A percentile compares a stretch with the other conserved stretches of the same genome.
Conservation (phyloP, 1,140 invertebrate species). For the Globodera rostochiensis region DNA sequence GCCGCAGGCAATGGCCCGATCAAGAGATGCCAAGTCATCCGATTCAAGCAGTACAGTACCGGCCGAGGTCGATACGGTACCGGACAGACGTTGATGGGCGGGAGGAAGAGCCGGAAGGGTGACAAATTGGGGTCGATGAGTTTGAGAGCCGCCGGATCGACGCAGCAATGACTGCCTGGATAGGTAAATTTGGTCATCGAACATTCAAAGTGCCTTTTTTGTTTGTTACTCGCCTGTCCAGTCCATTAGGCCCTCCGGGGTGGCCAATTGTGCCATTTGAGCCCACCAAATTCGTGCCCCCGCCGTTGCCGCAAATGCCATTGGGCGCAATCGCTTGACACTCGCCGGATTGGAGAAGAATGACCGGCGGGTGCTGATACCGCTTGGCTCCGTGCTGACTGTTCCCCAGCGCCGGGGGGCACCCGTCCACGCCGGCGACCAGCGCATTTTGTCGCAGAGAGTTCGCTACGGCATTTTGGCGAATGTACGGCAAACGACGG, state of each 20-base stretch:
- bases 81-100: slow-evolving; percentile 20
- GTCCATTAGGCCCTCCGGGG: neutral
- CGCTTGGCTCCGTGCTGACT: neutral
- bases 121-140: neutral
- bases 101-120: neutral
- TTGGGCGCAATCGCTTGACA: slow-evolving; percentile 3
- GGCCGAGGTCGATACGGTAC: slow-evolving; percentile 22
- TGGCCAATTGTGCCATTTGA: neutral
- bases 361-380: neutral
- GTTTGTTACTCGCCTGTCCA: neutral
- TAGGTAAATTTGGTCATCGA: neutral
- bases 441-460: neutral
- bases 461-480: slow-evolving; percentile 1
- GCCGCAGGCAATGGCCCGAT: neutral
- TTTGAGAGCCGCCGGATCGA: neutral
- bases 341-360: slow-evolving; percentile 1
- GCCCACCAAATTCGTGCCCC: neutral
- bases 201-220: neutral
- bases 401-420: neutral
- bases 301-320: neutral
- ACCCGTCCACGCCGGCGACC: neutral
- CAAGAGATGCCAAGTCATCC: slow-evolving; percentile 23
- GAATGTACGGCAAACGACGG: neutral
- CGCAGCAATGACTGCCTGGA: neutral
- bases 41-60: slow-evolving; percentile 27